Conservation (phyloP, 2,113 vertebrate genomes). For the Myrmecophaga tridactyla region DNA sequence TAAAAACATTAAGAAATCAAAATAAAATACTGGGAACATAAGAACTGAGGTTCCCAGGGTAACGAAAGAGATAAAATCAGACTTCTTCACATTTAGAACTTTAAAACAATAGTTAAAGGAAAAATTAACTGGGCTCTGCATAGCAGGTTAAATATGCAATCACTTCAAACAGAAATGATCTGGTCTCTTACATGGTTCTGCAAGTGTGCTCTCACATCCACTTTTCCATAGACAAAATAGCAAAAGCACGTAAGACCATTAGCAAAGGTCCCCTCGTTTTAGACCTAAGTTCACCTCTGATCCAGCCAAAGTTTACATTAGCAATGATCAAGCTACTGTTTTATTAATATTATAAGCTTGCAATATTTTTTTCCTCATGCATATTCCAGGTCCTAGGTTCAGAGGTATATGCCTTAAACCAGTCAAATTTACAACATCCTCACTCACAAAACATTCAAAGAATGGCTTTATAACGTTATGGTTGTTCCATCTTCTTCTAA, state of each 20-base stretch:
- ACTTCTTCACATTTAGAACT: conserved; percentile 76
- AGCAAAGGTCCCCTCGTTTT: conserved; percentile 75
- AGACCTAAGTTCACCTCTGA: conserved; percentile 48
- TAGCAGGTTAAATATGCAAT: conserved; percentile 56
- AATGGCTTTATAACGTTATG: conserved; percentile 90
- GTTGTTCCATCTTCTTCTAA: conserved; percentile 97
- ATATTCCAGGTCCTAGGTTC: conserved; percentile 64
- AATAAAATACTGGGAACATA: conserved; percentile 25
- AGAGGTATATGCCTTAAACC: conserved; percentile 75
- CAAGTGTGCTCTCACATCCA: conserved; percentile 55
- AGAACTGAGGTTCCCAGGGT: conserved; percentile 52
- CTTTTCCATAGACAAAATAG: conserved; percentile 23
- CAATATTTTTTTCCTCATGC: conserved; percentile 39
- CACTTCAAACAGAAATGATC: conserved; percentile 28
- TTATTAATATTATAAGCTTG: conserved; percentile 51
- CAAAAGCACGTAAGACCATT: conserved; percentile 51
- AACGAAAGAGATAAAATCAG: conserved; percentile 29
- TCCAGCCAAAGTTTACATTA: background rate
- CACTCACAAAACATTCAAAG: background rate
- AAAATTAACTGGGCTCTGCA: conserved; percentile 38
- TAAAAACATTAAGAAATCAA: background rate
- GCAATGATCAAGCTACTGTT: conserved; percentile 59
- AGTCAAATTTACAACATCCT: conserved; percentile 69
- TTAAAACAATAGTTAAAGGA: conserved; percentile 47
- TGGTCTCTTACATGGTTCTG: background rate